Percentiles rank a stretch among this genome's conserved stretches.
phyloP scores from a whole-genome alignment of 2,797 vertebrate species.

The Gymnocypris eckloni region DNA sequence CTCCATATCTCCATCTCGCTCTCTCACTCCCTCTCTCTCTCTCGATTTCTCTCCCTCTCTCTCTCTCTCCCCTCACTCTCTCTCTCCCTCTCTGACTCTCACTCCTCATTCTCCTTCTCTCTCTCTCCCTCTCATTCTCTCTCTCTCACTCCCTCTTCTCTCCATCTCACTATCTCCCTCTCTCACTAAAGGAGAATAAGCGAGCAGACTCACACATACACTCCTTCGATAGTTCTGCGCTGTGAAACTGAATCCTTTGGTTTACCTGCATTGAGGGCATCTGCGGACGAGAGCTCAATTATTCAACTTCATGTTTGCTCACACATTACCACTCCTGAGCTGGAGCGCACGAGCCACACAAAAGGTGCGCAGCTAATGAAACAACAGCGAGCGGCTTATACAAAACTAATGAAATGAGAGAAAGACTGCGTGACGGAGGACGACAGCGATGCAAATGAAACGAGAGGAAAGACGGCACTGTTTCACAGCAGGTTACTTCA shows the following conservation, averaged over 20 bases:
- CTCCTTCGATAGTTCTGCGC: neutral
- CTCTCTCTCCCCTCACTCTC: too few relatives aligned
- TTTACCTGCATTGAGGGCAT: neutral
- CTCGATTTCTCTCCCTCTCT: too few relatives aligned
- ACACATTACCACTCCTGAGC: constrained; percentile 40
- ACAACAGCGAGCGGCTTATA: constrained; percentile 23
- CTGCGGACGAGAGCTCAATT: constrained; percentile 38
- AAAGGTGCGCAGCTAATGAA: constrained; percentile 40
- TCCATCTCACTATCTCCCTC: too few relatives aligned
- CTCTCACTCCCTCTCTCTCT: too few relatives aligned
- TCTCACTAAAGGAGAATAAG: constrained; percentile 16
- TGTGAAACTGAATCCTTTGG: neutral
- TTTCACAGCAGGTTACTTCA: constrained; percentile 43
- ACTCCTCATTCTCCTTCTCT: too few relatives aligned
- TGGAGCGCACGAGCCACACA: constrained; percentile 15
- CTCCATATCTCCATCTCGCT: too few relatives aligned
- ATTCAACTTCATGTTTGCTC: constrained; percentile 55
- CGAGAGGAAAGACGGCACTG: constrained; percentile 28
- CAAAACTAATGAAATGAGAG: constrained; percentile 37
- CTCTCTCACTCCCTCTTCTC: too few relatives aligned
- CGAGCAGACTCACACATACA: neutral
- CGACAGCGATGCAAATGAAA: constrained; percentile 20
- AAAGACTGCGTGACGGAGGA: neutral
- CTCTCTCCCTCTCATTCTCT: too few relatives aligned
- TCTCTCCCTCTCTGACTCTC: too few relatives aligned